Evolutionary conservation across 2,797 vertebrate species (phyloP).

Genomic region (Arrhamphus sclerolepis): DNA sequence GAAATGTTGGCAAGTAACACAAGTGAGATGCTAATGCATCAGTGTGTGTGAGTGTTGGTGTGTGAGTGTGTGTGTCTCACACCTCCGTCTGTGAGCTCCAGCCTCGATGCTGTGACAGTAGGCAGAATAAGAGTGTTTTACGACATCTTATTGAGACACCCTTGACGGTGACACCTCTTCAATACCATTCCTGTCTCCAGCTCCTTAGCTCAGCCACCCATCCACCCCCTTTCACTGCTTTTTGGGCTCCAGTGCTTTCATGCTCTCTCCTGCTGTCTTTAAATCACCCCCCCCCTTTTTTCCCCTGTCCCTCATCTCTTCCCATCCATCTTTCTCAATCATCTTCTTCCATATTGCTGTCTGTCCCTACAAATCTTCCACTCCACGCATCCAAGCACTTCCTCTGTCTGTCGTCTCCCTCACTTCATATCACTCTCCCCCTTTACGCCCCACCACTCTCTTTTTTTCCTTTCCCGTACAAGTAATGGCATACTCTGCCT

Average conservation of each 20-base stretch:
- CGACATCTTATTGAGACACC: slow-evolving; percentile 73
- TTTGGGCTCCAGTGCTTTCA: slow-evolving; percentile 56
- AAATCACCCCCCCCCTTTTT: slow-evolving; percentile 57
- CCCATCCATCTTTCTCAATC: slow-evolving; percentile 75
- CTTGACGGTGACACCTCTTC: slow-evolving; percentile 74
- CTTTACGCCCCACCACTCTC: slow-evolving; percentile 13
- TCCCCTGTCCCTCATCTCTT: slow-evolving; percentile 59
- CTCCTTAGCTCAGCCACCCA: slow-evolving; percentile 48
- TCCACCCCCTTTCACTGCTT: slow-evolving; percentile 32
- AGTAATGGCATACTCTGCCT: slow-evolving; percentile 60
- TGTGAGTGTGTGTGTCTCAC: slow-evolving; percentile 23
- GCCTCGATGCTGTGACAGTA: slow-evolving; percentile 56
- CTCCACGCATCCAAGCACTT: slow-evolving; percentile 51
- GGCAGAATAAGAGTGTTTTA: slow-evolving; percentile 74
- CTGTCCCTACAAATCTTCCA: slow-evolving; percentile 67
- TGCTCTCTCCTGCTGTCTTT: slow-evolving; percentile 42
- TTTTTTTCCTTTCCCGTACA: slow-evolving; percentile 4
- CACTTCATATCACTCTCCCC: slow-evolving; percentile 28
- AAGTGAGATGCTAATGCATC: slow-evolving; percentile 44
- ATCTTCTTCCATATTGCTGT: slow-evolving; percentile 71
- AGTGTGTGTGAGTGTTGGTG: slow-evolving; percentile 5
- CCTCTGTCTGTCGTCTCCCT: slow-evolving; percentile 42
- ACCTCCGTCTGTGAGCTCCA: slow-evolving; percentile 49
- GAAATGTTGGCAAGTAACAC: slow-evolving; percentile 43
- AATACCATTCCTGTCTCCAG: slow-evolving; percentile 59